A percentile compares a stretch with the other conserved stretches of the same genome.
These are phyloP conservation scores for Agriopis marginaria DNA, from an alignment of 2,888 invertebrate genomes.

Conservation along the genomic window DNA sequence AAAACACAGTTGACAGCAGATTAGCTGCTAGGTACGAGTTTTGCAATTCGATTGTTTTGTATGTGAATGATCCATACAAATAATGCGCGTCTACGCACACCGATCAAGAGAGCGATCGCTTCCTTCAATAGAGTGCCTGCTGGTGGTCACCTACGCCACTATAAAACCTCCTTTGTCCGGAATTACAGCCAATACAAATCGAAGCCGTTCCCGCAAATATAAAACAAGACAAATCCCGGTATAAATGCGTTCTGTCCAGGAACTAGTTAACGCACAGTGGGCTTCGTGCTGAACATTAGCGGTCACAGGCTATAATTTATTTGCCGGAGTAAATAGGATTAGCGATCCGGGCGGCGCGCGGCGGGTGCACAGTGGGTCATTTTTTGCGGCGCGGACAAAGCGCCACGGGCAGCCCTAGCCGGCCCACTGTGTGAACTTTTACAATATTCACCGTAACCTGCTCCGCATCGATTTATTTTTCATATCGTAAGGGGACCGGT, in stretches of 20 bases:
- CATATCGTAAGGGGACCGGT: slow-evolving; percentile 44
- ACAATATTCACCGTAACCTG: slow-evolving; percentile 44
- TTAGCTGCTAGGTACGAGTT: no score
- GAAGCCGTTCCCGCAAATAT: slow-evolving; percentile 53
- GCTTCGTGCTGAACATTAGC: slow-evolving; percentile 66
- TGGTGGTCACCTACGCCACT: not conserved
- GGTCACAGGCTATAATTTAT: slow-evolving; percentile 76
- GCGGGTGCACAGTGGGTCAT: slow-evolving; percentile 66
- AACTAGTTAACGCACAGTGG: slow-evolving; percentile 62
- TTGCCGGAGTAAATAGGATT: slow-evolving; percentile 80
- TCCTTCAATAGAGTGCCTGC: no score
- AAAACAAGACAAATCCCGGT: slow-evolving; percentile 62
- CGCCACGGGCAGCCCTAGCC: slow-evolving; percentile 46
- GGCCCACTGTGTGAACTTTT: slow-evolving; percentile 41
- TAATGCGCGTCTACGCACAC: not conserved
- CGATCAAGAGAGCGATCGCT: not conserved
- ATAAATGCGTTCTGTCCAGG: slow-evolving; percentile 53
- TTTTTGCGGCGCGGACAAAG: slow-evolving; percentile 66
- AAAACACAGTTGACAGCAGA: not conserved
- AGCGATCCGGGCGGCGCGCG: slow-evolving; percentile 67
- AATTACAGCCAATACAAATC: slow-evolving; percentile 37
- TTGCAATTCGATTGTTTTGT: not conserved
- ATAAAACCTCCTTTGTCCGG: slow-evolving; percentile 4
- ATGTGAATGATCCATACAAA: not conserved
- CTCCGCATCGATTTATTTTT: slow-evolving; percentile 46